Evolutionary conservation across 2,797 vertebrate species (phyloP), one percentile per base, ranked within the genome.

Genomic region (Ibycter americanus): DNA sequence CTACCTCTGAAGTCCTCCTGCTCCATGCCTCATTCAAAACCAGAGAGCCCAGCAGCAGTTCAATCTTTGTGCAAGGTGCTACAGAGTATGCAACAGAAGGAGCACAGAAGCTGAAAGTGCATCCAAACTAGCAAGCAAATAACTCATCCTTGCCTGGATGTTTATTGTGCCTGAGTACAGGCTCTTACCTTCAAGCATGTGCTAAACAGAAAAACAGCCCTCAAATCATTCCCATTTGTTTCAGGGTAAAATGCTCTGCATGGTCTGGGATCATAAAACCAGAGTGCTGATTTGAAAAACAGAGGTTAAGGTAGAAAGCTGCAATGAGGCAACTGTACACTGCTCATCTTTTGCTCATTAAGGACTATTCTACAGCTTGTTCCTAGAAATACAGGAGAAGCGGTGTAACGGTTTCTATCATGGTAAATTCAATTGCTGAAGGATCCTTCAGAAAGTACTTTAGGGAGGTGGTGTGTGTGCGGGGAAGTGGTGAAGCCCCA

Each of bases 311-410:
- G 46, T 32, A 89, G 61, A 82, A 81, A 90, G 4, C 29, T 54
- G 52, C 27, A 56, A 72, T 2, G 42, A 72, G 52, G 32, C 36
- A 61, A 15, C 34, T 32, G 38, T 23, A 44, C 27, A 2, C 21
- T 40, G n/a, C 44, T 61, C 31, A 25, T 29, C 29, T 49, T 62
- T 21, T 12, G 22, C 31, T 89, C 27, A 4, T 31, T 26, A 13
- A 42, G 13, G 74, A 12, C 34, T 47, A 1, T 40, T 55, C 16
- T 32, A 32, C 65, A 76, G 58, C 0, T 0, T 29, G 29, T 52
- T 87, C 65, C 66, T 4, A 14, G 25, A 67, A 73, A 2, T 13
- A 21, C 15, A 16, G 29, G 19, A 85, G 38, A 13, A 42, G 36
- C 42, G 40, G 23, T 23, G 4, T 25, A 34, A n/a, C 27, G 27